Conservation (phyloP, 2,113 vertebrate species). For the Ciconia stormi region DNA sequence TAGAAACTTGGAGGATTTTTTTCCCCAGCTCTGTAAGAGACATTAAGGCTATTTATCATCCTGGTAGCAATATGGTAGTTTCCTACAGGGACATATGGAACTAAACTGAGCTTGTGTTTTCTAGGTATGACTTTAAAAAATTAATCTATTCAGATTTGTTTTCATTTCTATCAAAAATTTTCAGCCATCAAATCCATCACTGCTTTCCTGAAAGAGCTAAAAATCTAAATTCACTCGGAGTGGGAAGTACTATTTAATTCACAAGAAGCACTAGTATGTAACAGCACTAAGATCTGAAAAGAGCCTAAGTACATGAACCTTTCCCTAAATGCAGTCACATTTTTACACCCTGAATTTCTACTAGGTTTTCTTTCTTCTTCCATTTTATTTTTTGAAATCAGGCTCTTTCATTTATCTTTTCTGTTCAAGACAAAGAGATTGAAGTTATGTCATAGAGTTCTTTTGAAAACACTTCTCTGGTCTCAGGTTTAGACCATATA, state of each 20-base stretch:
- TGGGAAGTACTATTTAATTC: neutral
- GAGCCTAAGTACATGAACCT: neutral
- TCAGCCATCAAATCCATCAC: neutral
- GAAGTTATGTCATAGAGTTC: neutral
- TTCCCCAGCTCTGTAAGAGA: neutral
- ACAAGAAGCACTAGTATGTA: neutral
- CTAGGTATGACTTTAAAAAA: neutral
- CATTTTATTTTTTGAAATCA: neutral
- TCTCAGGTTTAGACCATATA: neutral
- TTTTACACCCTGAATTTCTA: neutral
- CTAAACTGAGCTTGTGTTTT: neutral
- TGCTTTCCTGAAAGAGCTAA: neutral
- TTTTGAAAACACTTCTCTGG: neutral
- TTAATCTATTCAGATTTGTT: neutral
- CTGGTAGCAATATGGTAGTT: neutral
- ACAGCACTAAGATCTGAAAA: neutral
- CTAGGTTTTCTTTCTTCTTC: neutral
- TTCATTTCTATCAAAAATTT: neutral
- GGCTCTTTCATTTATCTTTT: neutral
- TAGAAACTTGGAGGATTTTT: neutral
- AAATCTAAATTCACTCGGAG: neutral
- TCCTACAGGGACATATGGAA: neutral
- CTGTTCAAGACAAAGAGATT: neutral
- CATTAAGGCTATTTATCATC: slow-evolving; percentile 1
- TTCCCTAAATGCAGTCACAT: neutral